Percentiles rank a stretch among this genome's conserved stretches.
phyloP scores from a whole-genome alignment of 2,888 invertebrate species.

The Agrilus cyanescens region DNA sequence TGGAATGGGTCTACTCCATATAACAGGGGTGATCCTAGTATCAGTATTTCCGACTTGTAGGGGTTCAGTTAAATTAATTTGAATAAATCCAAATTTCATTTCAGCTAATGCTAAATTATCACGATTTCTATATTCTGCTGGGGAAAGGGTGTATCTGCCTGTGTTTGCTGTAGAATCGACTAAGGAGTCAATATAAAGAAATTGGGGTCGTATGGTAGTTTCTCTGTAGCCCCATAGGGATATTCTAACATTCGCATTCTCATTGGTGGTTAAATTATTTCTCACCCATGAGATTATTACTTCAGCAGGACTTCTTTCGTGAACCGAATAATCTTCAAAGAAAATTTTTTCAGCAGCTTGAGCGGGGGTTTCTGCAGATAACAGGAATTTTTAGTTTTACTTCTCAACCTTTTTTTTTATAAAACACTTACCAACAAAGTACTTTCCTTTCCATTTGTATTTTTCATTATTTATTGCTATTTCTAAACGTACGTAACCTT shows the following conservation, averaged over 20 bases:
- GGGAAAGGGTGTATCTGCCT: constrained; percentile 62
- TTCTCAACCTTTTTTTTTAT: background rate
- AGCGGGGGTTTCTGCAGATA: constrained; percentile 68
- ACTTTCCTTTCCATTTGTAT: constrained; percentile 83
- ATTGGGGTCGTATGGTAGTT: constrained; percentile 65
- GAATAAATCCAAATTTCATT: constrained; percentile 76
- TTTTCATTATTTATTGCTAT: constrained; percentile 72
- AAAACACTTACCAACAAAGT: constrained; percentile 67
- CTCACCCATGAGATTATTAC: constrained; percentile 75
- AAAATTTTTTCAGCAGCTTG: constrained; percentile 77
- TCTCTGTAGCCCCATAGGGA: constrained; percentile 87
- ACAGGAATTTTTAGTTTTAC: background rate
- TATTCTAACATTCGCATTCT: constrained; percentile 64
- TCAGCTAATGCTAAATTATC: constrained; percentile 59
- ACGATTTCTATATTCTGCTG: constrained; percentile 56
- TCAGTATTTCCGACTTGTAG: constrained; percentile 33
- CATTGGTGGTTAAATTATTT: constrained; percentile 72
- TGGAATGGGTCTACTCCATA: constrained; percentile 90
- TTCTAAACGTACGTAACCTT: constrained; percentile 79
- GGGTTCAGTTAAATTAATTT: constrained; percentile 76
- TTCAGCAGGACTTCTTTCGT: constrained; percentile 59
- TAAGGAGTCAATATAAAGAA: constrained; percentile 68
- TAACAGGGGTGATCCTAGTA: constrained; percentile 35
- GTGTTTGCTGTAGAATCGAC: constrained; percentile 41
- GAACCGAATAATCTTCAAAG: constrained; percentile 61